These are phyloP conservation scores for Anolis apletophallus DNA, from an alignment of 2,797 vertebrate genomes.

Conservation along the genomic window DNA sequence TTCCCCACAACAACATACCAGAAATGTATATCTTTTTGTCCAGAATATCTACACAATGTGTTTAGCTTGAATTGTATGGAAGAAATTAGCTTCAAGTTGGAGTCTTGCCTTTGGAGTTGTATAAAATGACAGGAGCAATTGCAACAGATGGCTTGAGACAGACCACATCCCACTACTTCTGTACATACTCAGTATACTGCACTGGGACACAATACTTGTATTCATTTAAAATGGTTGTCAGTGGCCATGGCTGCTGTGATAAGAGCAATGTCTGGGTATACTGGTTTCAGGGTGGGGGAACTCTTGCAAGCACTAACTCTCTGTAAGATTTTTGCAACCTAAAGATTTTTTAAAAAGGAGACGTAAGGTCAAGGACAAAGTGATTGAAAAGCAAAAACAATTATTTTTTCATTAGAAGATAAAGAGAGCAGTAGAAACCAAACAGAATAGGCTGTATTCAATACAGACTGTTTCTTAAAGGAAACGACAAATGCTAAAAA, in stretches of 20 bases:
- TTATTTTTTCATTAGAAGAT: too few species aligned
- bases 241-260: neutral
- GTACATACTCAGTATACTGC: neutral
- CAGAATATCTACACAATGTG: neutral
- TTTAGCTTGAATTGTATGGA: neutral
- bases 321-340: too few species aligned
- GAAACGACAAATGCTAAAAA: too few species aligned
- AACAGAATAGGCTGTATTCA: too few species aligned
- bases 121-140: constrained; percentile 12
- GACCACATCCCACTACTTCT: neutral
- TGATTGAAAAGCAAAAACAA: too few species aligned
- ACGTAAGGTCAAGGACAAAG: too few species aligned
- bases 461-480: too few species aligned
- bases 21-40: neutral
- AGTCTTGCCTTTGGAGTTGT: neutral
- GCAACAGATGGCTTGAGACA: neutral
- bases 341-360: too few species aligned
- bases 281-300: too few species aligned
- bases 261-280: too few species aligned
- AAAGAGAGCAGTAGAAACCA: too few species aligned
- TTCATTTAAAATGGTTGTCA: constrained; percentile 2
- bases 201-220: neutral
- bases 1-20: neutral
- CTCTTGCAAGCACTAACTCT: too few species aligned
- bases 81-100: neutral